A percentile compares a stretch with the other conserved stretches of the same genome.
Evolutionary conservation across 64 coral and sea anemone genomes (phyloP).

Genomic region (Trachythela sp.): DNA sequence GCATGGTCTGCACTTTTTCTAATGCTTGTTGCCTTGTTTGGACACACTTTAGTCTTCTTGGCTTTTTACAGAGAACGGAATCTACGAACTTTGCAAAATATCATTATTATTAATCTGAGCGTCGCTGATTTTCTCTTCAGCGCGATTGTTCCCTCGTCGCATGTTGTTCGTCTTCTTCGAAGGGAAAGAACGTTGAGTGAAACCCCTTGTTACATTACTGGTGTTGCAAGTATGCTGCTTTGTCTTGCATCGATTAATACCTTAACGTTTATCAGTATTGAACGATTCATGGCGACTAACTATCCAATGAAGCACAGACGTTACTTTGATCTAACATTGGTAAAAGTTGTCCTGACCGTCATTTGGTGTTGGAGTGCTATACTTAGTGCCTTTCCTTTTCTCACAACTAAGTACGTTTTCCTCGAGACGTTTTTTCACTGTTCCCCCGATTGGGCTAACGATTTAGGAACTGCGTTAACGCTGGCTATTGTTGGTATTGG

Average conservation of each 20-base stretch:
- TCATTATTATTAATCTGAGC: conserved; percentile 77
- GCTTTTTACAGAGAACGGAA: conserved; percentile 60
- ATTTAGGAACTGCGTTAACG: conserved; percentile 66
- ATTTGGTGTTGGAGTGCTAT: conserved; percentile 7
- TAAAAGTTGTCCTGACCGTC: background rate
- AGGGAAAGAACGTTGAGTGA: conserved; percentile 52
- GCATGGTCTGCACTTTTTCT: conserved; percentile 56
- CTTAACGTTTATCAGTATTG: background rate
- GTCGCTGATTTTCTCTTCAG: conserved; percentile 68
- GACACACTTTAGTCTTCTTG: conserved; percentile 67
- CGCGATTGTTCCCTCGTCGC: conserved; percentile 74
- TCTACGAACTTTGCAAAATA: conserved; percentile 57
- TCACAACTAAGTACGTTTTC: background rate
- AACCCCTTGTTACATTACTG: conserved; percentile 31
- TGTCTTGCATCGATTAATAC: background rate
- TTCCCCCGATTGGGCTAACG: conserved; percentile 65
- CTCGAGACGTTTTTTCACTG: conserved; percentile 47
- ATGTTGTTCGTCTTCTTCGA: conserved; percentile 62
- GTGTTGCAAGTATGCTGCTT: background rate
- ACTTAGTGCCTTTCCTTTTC: background rate
- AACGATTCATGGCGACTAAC: background rate
- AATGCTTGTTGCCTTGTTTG: conserved; percentile 66
- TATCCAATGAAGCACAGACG: background rate
- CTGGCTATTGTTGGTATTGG: conserved; percentile 68
- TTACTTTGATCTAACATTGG: background rate